phyloP scores from a whole-genome alignment of 2,113 vertebrate genomes.

The Passer domesticus region DNA sequence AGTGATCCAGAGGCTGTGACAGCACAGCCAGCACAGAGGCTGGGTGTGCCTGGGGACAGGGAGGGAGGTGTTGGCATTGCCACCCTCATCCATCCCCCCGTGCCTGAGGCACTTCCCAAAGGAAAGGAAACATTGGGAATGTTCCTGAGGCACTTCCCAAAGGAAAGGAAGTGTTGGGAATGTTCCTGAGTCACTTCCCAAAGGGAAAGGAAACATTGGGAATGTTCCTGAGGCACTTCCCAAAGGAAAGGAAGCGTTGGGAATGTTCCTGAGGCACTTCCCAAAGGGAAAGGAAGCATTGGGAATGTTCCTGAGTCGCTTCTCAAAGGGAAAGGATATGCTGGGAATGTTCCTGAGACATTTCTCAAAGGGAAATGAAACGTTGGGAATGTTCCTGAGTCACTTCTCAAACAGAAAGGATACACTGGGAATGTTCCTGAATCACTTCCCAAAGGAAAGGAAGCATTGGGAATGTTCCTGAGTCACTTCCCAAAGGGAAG shows the following conservation, averaged over 20 bases:
- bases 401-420: background rate
- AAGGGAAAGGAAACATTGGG: background rate
- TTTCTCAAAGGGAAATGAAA: too few species aligned
- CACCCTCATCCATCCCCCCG: slow-evolving; percentile 43
- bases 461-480: background rate
- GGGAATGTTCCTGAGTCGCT: background rate
- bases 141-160: background rate
- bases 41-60: background rate
- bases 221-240: background rate
- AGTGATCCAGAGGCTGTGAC: background rate
- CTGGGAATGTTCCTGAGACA: too few species aligned
- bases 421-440: background rate
- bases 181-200: too few species aligned
- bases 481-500: background rate
- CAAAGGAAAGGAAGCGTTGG: too few species aligned
- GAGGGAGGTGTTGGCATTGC: background rate
- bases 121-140: slow-evolving; percentile 11
- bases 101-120: background rate
- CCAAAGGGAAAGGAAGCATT: background rate
- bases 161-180: background rate
- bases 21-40: background rate
- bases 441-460: background rate
- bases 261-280: too few species aligned
- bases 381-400: too few species aligned
- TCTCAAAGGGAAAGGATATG: too few species aligned